phyloP scores from a whole-genome alignment of 2,888 invertebrate genomes.

The Limenitis camilla region DNA sequence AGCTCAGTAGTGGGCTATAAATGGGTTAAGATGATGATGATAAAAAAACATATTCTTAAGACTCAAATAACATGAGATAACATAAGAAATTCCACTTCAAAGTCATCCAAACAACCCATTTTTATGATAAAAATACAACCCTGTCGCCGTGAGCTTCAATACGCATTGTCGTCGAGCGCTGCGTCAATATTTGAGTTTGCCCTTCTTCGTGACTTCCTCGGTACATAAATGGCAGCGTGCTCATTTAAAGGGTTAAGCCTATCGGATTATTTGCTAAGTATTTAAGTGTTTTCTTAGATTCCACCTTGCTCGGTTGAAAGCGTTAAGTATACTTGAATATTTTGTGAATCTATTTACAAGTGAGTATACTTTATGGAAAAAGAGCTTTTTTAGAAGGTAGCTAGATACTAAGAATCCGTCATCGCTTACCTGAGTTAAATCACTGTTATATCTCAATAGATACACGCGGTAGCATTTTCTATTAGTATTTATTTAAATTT shows the following conservation, averaged over 20 bases:
- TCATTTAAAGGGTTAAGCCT: constrained; percentile 23
- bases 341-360: too few relatives aligned
- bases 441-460: too few relatives aligned
- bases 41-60: too few relatives aligned
- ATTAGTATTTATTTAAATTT: too few relatives aligned
- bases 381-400: too few relatives aligned
- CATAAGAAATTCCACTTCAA: constrained; percentile 5
- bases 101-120: constrained; percentile 26
- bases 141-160: constrained; percentile 38
- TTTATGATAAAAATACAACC: constrained; percentile 47
- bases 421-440: too few relatives aligned
- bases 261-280: constrained; percentile 18
- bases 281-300: constrained; percentile 13
- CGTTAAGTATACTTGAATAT: too few relatives aligned
- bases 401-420: too few relatives aligned
- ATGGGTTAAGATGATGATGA: too few relatives aligned
- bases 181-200: constrained; percentile 47
- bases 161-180: constrained; percentile 53
- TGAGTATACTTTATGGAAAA: too few relatives aligned
- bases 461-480: too few relatives aligned
- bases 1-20: too few relatives aligned
- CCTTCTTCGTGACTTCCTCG: constrained; percentile 25
- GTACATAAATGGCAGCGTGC: constrained; percentile 20
- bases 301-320: not conserved
- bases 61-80: not conserved